Conservation (phyloP, 2,113 vertebrate species). For the Gallinago undulata region DNA sequence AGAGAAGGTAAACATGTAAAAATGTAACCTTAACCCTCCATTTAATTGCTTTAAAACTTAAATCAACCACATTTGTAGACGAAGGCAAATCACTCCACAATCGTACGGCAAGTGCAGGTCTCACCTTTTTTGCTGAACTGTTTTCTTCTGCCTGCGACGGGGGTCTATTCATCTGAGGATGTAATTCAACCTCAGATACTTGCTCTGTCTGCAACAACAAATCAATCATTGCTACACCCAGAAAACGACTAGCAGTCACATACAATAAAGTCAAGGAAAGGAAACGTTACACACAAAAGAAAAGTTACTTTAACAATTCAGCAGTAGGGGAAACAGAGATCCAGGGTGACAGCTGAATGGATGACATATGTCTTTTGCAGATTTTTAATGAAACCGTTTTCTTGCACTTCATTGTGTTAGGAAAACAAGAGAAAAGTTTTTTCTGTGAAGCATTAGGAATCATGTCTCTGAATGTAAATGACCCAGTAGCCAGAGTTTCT, state of each 20-base stretch:
- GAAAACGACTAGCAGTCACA: slow-evolving; percentile 25
- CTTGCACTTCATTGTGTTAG: not conserved
- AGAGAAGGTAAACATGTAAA: slow-evolving; percentile 27
- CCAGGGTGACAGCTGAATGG: not conserved
- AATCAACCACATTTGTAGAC: not conserved
- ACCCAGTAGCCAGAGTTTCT: not conserved
- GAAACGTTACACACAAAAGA: slow-evolving; percentile 6
- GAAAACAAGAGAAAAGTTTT: not conserved
- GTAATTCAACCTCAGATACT: slow-evolving; percentile 72
- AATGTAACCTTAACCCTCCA: not conserved
- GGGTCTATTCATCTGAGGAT: slow-evolving; percentile 67
- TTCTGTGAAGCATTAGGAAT: not conserved
- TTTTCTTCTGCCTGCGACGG: slow-evolving; percentile 77
- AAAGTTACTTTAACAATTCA: slow-evolving; percentile 49
- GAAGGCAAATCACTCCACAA: not conserved
- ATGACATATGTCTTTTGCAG: not conserved
- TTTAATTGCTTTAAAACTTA: slow-evolving; percentile 6
- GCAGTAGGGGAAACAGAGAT: not conserved
- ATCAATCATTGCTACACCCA: slow-evolving; percentile 44
- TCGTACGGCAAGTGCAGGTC: not conserved
- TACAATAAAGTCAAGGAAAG: slow-evolving; percentile 39
- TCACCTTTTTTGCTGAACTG: slow-evolving; percentile 83
- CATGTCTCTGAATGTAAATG: not conserved
- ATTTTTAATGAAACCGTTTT: not conserved
- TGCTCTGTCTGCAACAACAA: slow-evolving; percentile 82